These are phyloP conservation scores for Oenanthe melanoleuca DNA, from an alignment of 2,113 vertebrate genomes.

Conservation along the genomic window DNA sequence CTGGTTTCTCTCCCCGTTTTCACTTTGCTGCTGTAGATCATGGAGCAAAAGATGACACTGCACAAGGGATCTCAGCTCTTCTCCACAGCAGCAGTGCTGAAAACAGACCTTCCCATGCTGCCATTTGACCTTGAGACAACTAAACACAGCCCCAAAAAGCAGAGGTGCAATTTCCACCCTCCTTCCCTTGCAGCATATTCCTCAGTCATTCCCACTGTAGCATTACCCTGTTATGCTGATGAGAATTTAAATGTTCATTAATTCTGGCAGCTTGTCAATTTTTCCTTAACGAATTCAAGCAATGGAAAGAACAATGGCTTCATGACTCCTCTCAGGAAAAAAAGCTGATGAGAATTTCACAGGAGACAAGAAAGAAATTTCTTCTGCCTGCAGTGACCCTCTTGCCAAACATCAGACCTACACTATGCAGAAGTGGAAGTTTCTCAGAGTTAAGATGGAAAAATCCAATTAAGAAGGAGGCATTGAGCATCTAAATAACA, in stretches of 20 bases:
- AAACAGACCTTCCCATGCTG: not conserved
- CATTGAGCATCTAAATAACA: not conserved
- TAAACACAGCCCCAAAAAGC: not conserved
- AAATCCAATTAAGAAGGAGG: not conserved
- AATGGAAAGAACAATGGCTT: not conserved
- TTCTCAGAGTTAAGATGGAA: not conserved
- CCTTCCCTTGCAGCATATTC: not conserved
- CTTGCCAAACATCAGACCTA: not conserved
- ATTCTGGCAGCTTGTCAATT: not conserved
- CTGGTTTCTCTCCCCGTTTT: not conserved
- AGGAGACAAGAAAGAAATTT: not conserved
- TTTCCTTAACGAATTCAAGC: not conserved
- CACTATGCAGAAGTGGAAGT: not conserved
- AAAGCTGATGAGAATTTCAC: not conserved
- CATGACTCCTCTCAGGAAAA: not conserved
- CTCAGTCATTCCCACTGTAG: not conserved
- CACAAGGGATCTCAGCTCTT: not conserved
- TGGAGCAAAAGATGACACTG: fast-evolving
- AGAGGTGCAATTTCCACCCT: not conserved
- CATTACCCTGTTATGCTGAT: fast-evolving
- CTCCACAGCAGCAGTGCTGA: not conserved
- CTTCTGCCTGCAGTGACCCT: not conserved
- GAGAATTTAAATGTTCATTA: not conserved
- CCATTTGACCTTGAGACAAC: not conserved
- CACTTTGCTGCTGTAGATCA: not conserved